Evolutionary conservation across 2,113 vertebrate species (phyloP), one percentile per base, ranked within the genome.

Genomic region (Rhombomys opimus): DNA sequence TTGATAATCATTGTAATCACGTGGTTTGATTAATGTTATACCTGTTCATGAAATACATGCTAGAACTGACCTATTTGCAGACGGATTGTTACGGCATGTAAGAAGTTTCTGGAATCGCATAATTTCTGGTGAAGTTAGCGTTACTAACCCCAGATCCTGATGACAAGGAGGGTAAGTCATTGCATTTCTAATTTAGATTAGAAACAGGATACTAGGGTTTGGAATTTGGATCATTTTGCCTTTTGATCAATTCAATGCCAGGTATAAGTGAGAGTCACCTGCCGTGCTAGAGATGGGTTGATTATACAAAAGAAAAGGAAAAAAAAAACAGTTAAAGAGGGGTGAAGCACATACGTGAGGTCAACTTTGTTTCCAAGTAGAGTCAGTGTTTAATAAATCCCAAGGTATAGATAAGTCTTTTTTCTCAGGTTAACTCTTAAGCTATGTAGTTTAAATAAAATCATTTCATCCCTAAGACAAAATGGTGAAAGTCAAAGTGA

Each of bases 1-100:
- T 7, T 84, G 7, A 50, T 68, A 96, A 38, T 17, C 6, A 93
- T 50, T 82, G 92, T 1, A 30, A 54, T 91, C 54, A 27, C 2
- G 80, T 68, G 38, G 35, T 54, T 54, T 95, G 27, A 77, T 38
- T 95, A 91, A 87, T 90, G 76, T 57, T 54, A n/a, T 50, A 32
- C 7, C 10, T 65, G 35, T 46, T 88, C 90, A 38, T 57, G 22
- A 86, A 80, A 57, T 54, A 95, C 27, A 27, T 80, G 57, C 7
- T 25, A 1, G 68, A 70, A 89, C 38, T 72, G 78, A 65, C 30
- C 8, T 5, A 8, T 32, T 75, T 46, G 61, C 1, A 96, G 80
- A 84, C 12, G 1, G 59, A 94, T 67, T 4, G 9, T 52, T 50
- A 5, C 35, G 32, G 46, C 32, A 59, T 5, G 85, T 57, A 85